Evolutionary conservation across 2,797 vertebrate species (phyloP).

Genomic region (Catostomus latipinnis): DNA sequence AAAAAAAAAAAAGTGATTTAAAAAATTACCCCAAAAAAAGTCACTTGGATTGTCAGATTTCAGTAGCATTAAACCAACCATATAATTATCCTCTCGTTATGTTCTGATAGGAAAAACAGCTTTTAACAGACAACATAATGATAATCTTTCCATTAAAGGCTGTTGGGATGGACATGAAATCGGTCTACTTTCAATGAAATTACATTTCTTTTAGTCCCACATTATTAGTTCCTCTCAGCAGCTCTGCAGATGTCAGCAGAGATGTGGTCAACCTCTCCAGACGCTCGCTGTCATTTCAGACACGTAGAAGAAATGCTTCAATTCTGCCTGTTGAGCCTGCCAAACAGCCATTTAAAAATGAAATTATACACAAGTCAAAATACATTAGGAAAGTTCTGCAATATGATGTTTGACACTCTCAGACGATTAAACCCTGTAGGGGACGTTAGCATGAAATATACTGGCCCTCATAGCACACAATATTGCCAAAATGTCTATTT

Average conservation of each 20-base stretch:
- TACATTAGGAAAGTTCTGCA: background rate
- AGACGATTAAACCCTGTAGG: background rate
- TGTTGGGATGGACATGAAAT: constrained; percentile 6
- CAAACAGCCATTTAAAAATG: constrained; percentile 9
- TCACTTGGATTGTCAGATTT: constrained; percentile 8
- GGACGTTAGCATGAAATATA: background rate
- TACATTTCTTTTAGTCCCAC: constrained; percentile 15
- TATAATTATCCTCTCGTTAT: constrained; percentile 21
- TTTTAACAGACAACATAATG: constrained; percentile 16
- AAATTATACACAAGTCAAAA: constrained; percentile 10
- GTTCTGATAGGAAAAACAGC: constrained; percentile 17
- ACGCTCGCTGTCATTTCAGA: constrained; percentile 22
- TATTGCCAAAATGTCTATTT: background rate
- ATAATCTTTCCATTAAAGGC: background rate
- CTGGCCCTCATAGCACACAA: background rate
- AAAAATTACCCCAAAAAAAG: too few relatives aligned
- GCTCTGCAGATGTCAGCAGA: constrained; percentile 36
- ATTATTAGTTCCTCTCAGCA: constrained; percentile 6
- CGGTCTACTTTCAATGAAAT: background rate
- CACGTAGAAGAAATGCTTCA: background rate
- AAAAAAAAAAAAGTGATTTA: too few relatives aligned
- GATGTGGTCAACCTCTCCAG: constrained; percentile 30
- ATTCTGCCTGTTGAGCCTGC: background rate
- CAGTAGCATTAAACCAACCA: constrained; percentile 7
- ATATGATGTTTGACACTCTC: constrained; percentile 12